These are phyloP conservation scores for Vanessa cardui DNA, from an alignment of 2,888 invertebrate genomes.

Conservation along the genomic window DNA sequence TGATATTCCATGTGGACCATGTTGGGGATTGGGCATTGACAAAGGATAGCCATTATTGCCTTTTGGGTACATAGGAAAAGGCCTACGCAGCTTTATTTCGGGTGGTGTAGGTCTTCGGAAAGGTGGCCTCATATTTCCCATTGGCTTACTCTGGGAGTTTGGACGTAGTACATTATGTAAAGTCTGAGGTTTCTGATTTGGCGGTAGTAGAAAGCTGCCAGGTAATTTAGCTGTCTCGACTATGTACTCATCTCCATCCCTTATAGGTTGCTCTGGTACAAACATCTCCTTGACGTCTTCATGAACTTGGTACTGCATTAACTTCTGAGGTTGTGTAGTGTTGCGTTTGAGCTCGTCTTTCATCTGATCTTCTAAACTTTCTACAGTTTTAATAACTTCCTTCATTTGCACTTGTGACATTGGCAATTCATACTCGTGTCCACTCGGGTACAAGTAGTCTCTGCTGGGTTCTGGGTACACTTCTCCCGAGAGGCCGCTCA, in stretches of 20 bases:
- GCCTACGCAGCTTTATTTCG: conserved; percentile 75
- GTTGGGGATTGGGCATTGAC: conserved; percentile 59
- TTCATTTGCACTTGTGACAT: conserved; percentile 70
- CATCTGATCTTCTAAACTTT: conserved; percentile 67
- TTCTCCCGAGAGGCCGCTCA: conserved; percentile 61
- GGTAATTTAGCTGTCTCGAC: conserved; percentile 61
- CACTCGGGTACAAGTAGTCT: conserved; percentile 51
- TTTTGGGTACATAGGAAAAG: conserved; percentile 59
- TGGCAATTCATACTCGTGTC: conserved; percentile 75
- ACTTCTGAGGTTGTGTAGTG: conserved; percentile 45
- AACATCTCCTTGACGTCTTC: conserved; percentile 65
- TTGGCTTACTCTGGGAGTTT: conserved; percentile 55
- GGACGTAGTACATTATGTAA: conserved; percentile 74
- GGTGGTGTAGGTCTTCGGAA: conserved; percentile 72
- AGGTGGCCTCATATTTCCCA: conserved; percentile 61
- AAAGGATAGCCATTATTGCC: conserved; percentile 62
- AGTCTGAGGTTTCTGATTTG: conserved; percentile 71
- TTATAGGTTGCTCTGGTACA: conserved; percentile 62
- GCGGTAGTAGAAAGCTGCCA: conserved; percentile 64
- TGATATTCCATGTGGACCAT: conserved; percentile 52
- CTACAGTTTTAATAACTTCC: conserved; percentile 74
- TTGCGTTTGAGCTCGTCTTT: conserved; percentile 61
- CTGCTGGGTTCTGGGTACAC: conserved; percentile 51
- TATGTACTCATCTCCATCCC: conserved; percentile 69
- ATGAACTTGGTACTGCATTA: conserved; percentile 65